Base-by-base conservation (phyloP, 2,797 vertebrate species). In the Ambastaia sidthimunki region DNA sequence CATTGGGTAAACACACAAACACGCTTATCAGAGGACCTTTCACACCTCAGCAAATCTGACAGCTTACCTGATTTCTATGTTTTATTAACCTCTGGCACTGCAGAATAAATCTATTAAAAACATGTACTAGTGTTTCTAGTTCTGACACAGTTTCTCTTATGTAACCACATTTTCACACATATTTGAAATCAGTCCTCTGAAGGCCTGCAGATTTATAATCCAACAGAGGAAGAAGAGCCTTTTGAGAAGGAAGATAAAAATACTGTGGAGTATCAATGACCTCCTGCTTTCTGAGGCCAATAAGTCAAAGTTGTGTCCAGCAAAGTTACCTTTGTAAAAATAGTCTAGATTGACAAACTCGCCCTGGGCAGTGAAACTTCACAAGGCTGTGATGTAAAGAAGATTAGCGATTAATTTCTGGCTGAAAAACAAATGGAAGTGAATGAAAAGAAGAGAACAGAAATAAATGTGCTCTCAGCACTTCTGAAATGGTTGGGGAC, bases 401-500 rank as follows among this genome's bases (percentile, higher is more conserved):
- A 65, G 62, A 65, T 19, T 11, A 19, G 28, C 7, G 50, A 60
- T 3, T 60, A 21, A 4, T 10, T 70, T 66, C 69, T 79, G 31
- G 28, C 68, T 54, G 57, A n/a, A 44, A 63, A 31, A n/a, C n/a
- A 28, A 28, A 28, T 28, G 28, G 28, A n/a, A n/a, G n/a, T n/a
- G n/a, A n/a, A n/a, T 21, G 11, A 18, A 13, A 52, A 25, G 48
- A 66, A 19, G 15, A 19, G n/a, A 2, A 48, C 15, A 37, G 23
- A 78, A 65, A 57, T 72, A 83, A 76, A 68, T 57, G 71, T 81
- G 62, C n/a, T 67, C 50, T 78, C 78, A 65, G n/a, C 71, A 80
- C 18, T 69, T 84, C 66, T 83, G 25, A 66, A 73, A 57, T 50
- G 63, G 70, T 73, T 52, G 62, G 65, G 80, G 81, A 86, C 88